A percentile compares a stretch with the other conserved stretches of the same genome.
Evolutionary conservation across 2,113 vertebrate species (phyloP).

Genomic region (Bubo bubo): DNA sequence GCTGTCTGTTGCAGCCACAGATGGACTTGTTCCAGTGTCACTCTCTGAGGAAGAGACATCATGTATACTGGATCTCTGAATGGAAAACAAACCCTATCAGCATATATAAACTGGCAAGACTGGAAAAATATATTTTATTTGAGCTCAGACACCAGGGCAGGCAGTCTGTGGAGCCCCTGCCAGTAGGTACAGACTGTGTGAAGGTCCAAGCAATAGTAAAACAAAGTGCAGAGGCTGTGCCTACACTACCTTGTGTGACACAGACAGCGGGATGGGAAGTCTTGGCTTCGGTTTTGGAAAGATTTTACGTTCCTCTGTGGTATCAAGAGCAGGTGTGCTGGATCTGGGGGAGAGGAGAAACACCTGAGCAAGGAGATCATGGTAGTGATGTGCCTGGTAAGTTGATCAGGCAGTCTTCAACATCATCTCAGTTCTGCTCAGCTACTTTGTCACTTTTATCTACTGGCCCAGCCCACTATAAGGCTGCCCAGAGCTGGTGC

Average conservation of each 20-base stretch:
- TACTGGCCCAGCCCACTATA: background rate
- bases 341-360: constrained; percentile 23
- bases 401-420: background rate
- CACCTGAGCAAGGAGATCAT: background rate
- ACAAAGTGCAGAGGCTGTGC: background rate
- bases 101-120: background rate
- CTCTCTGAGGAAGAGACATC: constrained; percentile 57
- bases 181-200: background rate
- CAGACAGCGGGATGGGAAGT: background rate
- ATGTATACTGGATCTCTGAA: constrained; percentile 41
- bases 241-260: constrained; percentile 44
- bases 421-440: background rate
- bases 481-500: background rate
- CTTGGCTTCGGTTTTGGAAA: constrained; percentile 5
- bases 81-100: background rate
- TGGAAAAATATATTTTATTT: background rate
- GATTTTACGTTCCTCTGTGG: background rate
- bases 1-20: background rate
- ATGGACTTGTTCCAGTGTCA: background rate
- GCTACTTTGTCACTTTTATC: background rate
- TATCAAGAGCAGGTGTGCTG: background rate
- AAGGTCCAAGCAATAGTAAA: background rate
- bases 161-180: background rate
- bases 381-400: background rate
- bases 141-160: background rate